phyloP scores from a whole-genome alignment of 2,888 invertebrate genomes.

The Cephus sareptanus region DNA sequence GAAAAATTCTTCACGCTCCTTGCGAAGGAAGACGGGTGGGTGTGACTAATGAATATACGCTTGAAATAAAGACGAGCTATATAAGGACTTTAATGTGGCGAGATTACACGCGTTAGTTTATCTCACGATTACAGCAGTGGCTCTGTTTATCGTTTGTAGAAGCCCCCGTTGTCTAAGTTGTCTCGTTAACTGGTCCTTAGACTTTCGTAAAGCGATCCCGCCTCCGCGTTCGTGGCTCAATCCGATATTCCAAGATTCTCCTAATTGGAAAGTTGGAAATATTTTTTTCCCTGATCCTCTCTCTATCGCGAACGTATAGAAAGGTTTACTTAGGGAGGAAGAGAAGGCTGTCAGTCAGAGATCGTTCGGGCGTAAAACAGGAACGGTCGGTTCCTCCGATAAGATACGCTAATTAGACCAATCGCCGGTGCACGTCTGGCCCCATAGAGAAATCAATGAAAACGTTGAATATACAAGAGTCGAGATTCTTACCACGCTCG shows the following conservation, averaged over 20 bases:
- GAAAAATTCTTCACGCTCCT: not conserved
- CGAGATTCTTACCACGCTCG: not conserved
- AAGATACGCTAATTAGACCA: constrained; percentile 21
- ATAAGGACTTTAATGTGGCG: not conserved
- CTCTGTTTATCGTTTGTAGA: not conserved
- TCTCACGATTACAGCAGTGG: not conserved
- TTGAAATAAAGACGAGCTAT: not conserved
- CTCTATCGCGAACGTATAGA: not conserved
- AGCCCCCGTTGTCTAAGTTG: not conserved
- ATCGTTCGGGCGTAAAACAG: constrained; percentile 7
- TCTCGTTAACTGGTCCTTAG: not conserved
- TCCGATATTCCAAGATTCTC: not conserved
- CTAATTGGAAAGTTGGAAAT: constrained; percentile 18
- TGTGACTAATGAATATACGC: not conserved
- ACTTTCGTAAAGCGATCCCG: not conserved
- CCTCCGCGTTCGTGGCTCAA: not conserved
- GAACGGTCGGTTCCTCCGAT: constrained; percentile 13
- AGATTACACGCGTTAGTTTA: not conserved
- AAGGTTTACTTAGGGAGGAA: not conserved
- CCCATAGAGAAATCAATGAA: not conserved
- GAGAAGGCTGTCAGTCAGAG: not conserved
- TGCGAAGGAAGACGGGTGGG: not conserved
- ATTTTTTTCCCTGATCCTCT: not conserved
- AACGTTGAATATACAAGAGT: not conserved
- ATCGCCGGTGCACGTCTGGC: constrained; percentile 1